Evolutionary conservation across 2,888 invertebrate genomes (phyloP).

Genomic region (Drosophila kanekoi): DNA sequence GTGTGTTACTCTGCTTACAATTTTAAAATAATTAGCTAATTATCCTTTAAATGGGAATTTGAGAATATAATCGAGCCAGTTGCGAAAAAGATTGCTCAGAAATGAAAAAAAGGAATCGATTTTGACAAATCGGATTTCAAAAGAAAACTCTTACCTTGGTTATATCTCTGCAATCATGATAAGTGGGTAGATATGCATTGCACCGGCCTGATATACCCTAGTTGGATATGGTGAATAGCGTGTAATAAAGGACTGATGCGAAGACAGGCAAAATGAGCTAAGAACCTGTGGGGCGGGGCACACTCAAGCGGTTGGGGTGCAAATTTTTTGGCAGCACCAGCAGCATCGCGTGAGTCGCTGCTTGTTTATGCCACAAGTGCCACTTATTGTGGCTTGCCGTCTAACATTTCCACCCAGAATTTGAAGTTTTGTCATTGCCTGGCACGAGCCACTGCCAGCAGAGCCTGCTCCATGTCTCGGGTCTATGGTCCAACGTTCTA

Average conservation of each 20-base stretch:
- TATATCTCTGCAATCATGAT: too few relatives aligned
- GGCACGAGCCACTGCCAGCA: conserved; percentile 20
- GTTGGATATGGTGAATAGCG: not conserved
- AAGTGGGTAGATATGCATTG: not conserved
- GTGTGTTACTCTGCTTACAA: too few relatives aligned
- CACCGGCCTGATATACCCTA: conserved; percentile 2
- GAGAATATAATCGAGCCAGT: too few relatives aligned
- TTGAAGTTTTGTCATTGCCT: conserved; percentile 42
- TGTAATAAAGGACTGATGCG: conserved; percentile 41
- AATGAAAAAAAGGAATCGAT: too few relatives aligned
- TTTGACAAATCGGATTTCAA: too few relatives aligned
- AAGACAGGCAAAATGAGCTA: conserved; percentile 33
- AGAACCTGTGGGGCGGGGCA: not conserved
- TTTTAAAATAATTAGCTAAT: too few relatives aligned
- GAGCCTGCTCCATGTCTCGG: not conserved
- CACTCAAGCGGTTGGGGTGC: conserved; percentile 3
- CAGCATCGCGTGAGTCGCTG: conserved; percentile 41
- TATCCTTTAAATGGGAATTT: too few relatives aligned
- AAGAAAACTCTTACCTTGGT: too few relatives aligned
- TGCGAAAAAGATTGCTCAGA: too few relatives aligned
- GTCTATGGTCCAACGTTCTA: conserved; percentile 11
- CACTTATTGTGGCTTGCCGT: conserved; percentile 66
- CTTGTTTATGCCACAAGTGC: conserved; percentile 72
- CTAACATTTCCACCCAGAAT: conserved; percentile 35
- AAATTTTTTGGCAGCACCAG: conserved; percentile 37